Evolutionary conservation across 2,797 vertebrate genomes (phyloP), one percentile per base, ranked within the genome.

Genomic region (Chloroceryle inda): DNA sequence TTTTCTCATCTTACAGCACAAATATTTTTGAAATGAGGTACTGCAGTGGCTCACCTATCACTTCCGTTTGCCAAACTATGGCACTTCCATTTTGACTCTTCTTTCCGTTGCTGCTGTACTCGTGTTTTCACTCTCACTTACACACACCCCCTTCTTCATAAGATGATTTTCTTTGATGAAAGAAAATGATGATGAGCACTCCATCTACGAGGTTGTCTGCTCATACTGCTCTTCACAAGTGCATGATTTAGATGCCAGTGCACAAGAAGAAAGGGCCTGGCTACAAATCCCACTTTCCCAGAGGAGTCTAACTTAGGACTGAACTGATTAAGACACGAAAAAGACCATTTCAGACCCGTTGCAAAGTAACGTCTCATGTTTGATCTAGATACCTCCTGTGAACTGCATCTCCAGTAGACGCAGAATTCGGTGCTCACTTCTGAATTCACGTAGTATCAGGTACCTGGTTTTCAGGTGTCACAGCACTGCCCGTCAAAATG

Each of bases 391-490:
- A 5, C 13, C 40, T 61, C n/a, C 53, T 27, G 9, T 5, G 6
- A 58, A 16, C 23, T 3, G 0, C 52, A 42, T 27, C 69, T 61
- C 50, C 59, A 26, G 21, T 27, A 33, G 52, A 26, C 13, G n/a
- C 1, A 1, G 49, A 42, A 47, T 40, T 18, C 15, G 73, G 55
- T 50, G 62, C 62, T 92, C 45, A 1, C 23, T 66, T 56, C n/a
- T 21, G 61, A 37, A 10, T 12, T 40, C 2, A 0, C 18, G 38
- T 3, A 24, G 1, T 8, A 9, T 3, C 45, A 35, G 59, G 44
- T 35, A 55, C 55, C n/a, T 10, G 0, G 11, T 53, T 86, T 58
- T 31, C 59, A 79, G 69, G 50, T 74, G 40, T 13, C 72, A 42
- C 45, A 64, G 80, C 62, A 20, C 45, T 64, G 77, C 66, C 64